Percentiles rank a stretch among this genome's conserved stretches.
Conservation (phyloP, 1,140 invertebrate genomes). For the Leptestheria dahalacensis region DNA sequence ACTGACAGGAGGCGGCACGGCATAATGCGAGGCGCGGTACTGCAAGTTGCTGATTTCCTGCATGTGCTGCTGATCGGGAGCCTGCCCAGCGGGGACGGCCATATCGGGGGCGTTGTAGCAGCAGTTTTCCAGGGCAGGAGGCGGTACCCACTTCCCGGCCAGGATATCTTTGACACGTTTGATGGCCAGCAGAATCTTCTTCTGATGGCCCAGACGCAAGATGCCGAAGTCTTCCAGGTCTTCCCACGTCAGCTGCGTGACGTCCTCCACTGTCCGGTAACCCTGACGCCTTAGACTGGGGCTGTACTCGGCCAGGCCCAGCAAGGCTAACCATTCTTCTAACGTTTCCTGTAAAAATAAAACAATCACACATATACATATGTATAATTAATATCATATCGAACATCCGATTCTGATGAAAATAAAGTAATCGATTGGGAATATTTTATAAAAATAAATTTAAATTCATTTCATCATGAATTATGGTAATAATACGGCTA, state of each 20-base stretch:
- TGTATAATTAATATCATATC: slow-evolving; percentile 1
- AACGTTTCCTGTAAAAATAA: slow-evolving; percentile 51
- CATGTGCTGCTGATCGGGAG: slow-evolving; percentile 8
- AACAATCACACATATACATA: neutral
- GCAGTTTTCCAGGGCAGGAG: neutral
- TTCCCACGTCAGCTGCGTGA: slow-evolving; percentile 91
- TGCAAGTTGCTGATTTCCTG: neutral
- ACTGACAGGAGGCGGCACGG: neutral
- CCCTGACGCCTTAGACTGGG: slow-evolving; percentile 76
- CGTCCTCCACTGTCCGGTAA: slow-evolving; percentile 81
- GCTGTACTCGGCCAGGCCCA: slow-evolving; percentile 82
- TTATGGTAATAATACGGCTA: too few species aligned
- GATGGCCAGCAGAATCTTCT: slow-evolving; percentile 92
- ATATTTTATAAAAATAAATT: too few species aligned
- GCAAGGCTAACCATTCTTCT: slow-evolving; percentile 80
- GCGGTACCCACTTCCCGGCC: slow-evolving; percentile 58
- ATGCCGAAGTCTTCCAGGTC: slow-evolving; percentile 98
- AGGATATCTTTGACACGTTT: slow-evolving; percentile 90
- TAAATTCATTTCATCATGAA: too few species aligned
- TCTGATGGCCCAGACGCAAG: slow-evolving; percentile 86
- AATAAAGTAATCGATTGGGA: too few species aligned
- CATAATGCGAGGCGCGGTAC: slow-evolving; percentile 1
- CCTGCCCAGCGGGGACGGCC: slow-evolving; percentile 12
- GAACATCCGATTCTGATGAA: slow-evolving; percentile 11
- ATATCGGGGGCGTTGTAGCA: neutral